A percentile compares a stretch with the other conserved stretches of the same genome.
phyloP scores from a whole-genome alignment of 2,888 invertebrate genomes.

The Bruchidius siliquastri region DNA sequence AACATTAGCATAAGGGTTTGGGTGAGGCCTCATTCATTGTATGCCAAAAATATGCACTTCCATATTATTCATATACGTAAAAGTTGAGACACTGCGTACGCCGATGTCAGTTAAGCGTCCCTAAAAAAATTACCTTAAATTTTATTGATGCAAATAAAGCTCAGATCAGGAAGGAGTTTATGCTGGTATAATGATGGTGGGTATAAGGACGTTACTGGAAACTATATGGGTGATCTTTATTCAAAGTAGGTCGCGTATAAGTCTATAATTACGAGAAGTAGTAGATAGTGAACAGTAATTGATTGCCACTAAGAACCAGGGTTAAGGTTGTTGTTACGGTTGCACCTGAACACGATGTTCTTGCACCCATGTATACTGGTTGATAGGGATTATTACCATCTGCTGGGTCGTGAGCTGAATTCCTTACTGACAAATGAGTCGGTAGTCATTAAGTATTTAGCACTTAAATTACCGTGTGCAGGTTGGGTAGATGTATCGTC shows the following conservation, averaged over 20 bases:
- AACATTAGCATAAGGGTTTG: no score
- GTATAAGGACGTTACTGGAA: conserved; percentile 6
- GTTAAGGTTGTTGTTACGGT: neutral
- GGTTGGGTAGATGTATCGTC: neutral
- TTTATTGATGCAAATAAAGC: conserved; percentile 6
- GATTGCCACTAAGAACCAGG: neutral
- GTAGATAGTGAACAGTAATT: neutral
- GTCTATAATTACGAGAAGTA: neutral
- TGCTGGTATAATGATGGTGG: conserved; percentile 12
- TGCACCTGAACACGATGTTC: neutral
- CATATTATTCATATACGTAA: no score
- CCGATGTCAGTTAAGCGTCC: neutral
- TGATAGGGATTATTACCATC: neutral
- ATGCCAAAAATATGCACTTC: no score
- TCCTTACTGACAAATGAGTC: neutral
- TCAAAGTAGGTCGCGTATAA: conserved; percentile 8
- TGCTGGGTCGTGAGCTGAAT: neutral
- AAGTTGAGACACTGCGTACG: neutral
- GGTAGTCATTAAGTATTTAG: neutral
- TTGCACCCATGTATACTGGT: neutral
- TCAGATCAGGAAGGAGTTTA: conserved; percentile 10
- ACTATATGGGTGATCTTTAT: conserved; percentile 14
- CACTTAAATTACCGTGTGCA: neutral
- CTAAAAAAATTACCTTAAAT: neutral
- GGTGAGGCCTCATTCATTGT: no score